Base-by-base conservation (phyloP, 2,113 vertebrate genomes). In the Bombycilla garrulus region DNA sequence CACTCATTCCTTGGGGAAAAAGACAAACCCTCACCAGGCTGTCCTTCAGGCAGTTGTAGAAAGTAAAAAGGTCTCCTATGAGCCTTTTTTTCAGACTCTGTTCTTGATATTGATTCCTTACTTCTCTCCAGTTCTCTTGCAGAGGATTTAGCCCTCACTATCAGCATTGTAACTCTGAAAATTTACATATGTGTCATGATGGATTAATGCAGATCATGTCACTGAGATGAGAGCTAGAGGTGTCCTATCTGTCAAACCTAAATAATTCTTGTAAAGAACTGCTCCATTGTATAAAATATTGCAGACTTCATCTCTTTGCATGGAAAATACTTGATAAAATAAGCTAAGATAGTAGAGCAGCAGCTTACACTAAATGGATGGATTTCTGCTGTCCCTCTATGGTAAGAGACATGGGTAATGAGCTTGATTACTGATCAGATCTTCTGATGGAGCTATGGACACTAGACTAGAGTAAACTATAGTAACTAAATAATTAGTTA, bases 1-100 rank as follows among this genome's bases (percentile, higher is more conserved):
- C 29, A 5, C 11, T 69, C 65, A 26, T 47, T 51, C 17, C 56
- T 65, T 50, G 12, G 40, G 56, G 42, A 38, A 70, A 80, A 47
- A 26, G 4, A 48, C 5, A 0, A 8, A 29, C 2, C 2, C 21
- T 15, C 22, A 45, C 28, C 12, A 54, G 15, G 5, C 4, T 36
- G 8, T 31, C 20, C 38, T 74, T 54, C 62, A 60, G 35, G 16
- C 44, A 44, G 15, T 3, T 44, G 15, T 28, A 54, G 31, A 74
- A 61, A 80, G 18, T 0, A 1, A 22, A 54, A 38, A 38, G 2
- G 21, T 44, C 20, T 53, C 22, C 29, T 28, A 10, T 23, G 9
- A 74, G 26, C 16, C 42, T 65, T 29, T 28, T 40, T 28, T 79
- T 33, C 47, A 31, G 33, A 66, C 48, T 81, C 29, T 42, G 8